These are phyloP conservation scores for Tinamus guttatus DNA, from an alignment of 2,113 vertebrate species.

Conservation along the genomic window DNA sequence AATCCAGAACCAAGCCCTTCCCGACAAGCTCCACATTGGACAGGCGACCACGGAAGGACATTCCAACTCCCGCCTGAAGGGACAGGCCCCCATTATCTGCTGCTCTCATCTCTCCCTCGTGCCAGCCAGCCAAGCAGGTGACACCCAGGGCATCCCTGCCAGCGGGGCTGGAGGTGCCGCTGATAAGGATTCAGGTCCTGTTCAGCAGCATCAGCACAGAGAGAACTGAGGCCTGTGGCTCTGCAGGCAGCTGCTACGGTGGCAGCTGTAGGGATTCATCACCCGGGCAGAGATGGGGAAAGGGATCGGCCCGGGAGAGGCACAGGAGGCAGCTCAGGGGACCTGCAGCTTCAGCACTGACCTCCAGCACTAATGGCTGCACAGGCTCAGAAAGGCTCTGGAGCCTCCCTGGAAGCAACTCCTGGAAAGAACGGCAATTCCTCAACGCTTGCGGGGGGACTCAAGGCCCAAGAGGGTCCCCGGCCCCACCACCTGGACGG, in stretches of 20 bases:
- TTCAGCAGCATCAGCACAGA: conserved; percentile 1
- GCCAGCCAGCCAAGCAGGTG: not conserved
- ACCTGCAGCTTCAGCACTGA: not conserved
- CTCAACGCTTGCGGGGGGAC: not conserved
- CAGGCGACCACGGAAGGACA: not conserved
- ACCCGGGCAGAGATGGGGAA: not conserved
- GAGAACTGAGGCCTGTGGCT: not conserved
- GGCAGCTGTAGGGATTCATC: not conserved
- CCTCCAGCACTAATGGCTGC: not conserved
- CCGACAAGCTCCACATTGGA: rapidly evolving
- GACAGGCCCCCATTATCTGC: conserved; percentile 14
- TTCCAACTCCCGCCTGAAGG: not conserved
- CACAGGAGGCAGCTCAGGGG: not conserved
- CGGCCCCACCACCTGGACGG: not conserved
- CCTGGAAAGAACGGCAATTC: not conserved
- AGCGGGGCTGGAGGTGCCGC: not conserved
- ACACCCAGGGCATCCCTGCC: not conserved
- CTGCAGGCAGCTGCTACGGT: not conserved
- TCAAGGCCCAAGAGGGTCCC: not conserved
- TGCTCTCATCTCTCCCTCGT: not conserved
- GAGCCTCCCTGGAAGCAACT: not conserved
- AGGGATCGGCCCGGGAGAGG: not conserved
- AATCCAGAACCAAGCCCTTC: not conserved
- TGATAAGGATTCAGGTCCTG: conserved; percentile 20
- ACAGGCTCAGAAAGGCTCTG: not conserved